These are phyloP conservation scores for Oscheius sp. DNA, from an alignment of 2,888 invertebrate genomes.

Conservation along the genomic window DNA sequence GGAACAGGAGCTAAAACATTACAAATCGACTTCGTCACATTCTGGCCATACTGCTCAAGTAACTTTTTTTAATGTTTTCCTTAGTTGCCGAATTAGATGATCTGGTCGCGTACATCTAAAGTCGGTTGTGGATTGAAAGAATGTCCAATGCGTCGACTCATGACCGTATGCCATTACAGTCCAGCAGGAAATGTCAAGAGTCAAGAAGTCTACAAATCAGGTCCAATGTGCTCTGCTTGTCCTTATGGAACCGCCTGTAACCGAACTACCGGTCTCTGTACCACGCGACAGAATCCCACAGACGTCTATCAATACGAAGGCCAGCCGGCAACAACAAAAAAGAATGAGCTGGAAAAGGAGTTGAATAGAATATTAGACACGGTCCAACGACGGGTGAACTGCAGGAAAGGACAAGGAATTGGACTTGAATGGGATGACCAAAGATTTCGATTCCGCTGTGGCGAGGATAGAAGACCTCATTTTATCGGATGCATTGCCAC, in stretches of 20 bases:
- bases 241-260: not conserved
- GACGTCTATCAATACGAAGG: too few species aligned
- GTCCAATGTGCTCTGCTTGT: not conserved
- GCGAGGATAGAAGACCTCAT: conserved; percentile 49
- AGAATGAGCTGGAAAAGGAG: too few species aligned
- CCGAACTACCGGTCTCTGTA: not conserved
- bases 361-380: too few species aligned
- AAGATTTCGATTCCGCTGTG: conserved; percentile 61
- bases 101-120: not conserved
- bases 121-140: not conserved
- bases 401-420: conserved; percentile 43
- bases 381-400: too few species aligned
- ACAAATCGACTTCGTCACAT: conserved; percentile 29
- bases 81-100: not conserved
- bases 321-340: too few species aligned
- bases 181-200: not conserved
- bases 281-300: too few species aligned
- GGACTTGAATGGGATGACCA: conserved; percentile 57
- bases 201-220: not conserved
- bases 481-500: conserved; percentile 47
- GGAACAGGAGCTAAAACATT: conserved; percentile 21
- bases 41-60: too few species aligned
- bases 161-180: not conserved
- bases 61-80: not conserved
- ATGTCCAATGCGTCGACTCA: not conserved